Conservation (phyloP, 2,797 vertebrate genomes). For the Macropus fuliginosus region DNA sequence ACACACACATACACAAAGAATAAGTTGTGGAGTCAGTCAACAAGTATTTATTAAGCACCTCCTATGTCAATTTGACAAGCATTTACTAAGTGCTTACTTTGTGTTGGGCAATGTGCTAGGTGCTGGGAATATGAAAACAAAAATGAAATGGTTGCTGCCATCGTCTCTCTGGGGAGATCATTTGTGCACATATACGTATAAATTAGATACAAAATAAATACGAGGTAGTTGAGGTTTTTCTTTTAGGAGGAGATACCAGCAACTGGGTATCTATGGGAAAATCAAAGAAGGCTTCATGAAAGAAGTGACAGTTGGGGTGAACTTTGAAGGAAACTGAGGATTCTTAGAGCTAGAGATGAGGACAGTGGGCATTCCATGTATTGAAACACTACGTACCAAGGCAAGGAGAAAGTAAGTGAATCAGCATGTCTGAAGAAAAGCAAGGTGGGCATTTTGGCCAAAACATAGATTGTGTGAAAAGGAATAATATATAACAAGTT, state of each 20-base stretch:
- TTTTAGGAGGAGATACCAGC: neutral
- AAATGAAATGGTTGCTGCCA: neutral
- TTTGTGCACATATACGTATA: neutral
- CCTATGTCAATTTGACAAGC: neutral
- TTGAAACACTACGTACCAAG: neutral
- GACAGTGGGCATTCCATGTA: neutral
- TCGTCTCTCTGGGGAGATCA: neutral
- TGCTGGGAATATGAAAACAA: neutral
- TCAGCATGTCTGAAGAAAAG: neutral
- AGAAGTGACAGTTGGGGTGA: neutral
- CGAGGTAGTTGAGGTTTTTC: neutral
- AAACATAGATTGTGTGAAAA: neutral
- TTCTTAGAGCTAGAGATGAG: neutral
- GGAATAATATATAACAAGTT: neutral
- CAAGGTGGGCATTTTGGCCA: neutral
- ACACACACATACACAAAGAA: neutral
- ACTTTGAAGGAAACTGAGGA: neutral
- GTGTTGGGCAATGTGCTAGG: neutral
- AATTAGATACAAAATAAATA: neutral
- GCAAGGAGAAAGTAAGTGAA: neutral
- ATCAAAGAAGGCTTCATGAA: neutral
- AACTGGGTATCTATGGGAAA: neutral
- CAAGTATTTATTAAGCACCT: neutral
- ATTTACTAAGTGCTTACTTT: neutral
- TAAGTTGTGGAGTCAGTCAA: neutral